Base-by-base conservation (phyloP, 2,797 vertebrate genomes). In the Gouania willdenowi region DNA sequence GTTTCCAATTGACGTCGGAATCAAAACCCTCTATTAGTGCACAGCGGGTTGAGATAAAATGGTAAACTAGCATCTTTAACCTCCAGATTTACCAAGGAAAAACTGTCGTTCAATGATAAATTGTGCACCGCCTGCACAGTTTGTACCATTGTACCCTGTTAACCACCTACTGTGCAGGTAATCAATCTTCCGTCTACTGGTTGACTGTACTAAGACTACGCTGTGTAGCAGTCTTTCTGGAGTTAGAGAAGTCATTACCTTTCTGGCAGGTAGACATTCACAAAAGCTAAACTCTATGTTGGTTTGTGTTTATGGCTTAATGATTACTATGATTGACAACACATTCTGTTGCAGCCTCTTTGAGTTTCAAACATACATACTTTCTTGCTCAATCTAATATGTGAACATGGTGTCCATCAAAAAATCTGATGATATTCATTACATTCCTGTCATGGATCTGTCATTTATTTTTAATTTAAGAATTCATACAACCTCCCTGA, bases 391-490 rank as follows among this genome's bases (percentile, higher is more conserved):
- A 2, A 5, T 25, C 4, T 21, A 3, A 12, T 11, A 28, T 22
- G 17, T 23, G 18, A 43, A 33, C 3, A 1, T 4, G 5, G 13
- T 18, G 4, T 15, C 24, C 9, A 4, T 29, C 1, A 16, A 9
- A 19, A 35, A 16, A 22, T 6, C 9, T 9, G 16, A 25, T 29
- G 37, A 25, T 10, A 35, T 42, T 56, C 30, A 49, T 53, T 53
- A 18, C 5, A 66, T 50, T 55, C 19, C 8, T 18, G 48, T 46
- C 48, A 43, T 28, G 25, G 22, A 35, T 71, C 21, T 7, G n/a
- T 60, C 26, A 46, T 66, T 45, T 34, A 37, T 43, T 69, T 54
- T 69, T 71, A 71, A 79, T 79, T 72, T 61, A 71, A 68, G 63
- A 57, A 26, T 43, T 55, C 45, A 31, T 64, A 30, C 26, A 47